Percentiles rank a stretch among this genome's conserved stretches.
Evolutionary conservation across 2,797 vertebrate genomes (phyloP).

Genomic region (Oryzias sinensis): DNA sequence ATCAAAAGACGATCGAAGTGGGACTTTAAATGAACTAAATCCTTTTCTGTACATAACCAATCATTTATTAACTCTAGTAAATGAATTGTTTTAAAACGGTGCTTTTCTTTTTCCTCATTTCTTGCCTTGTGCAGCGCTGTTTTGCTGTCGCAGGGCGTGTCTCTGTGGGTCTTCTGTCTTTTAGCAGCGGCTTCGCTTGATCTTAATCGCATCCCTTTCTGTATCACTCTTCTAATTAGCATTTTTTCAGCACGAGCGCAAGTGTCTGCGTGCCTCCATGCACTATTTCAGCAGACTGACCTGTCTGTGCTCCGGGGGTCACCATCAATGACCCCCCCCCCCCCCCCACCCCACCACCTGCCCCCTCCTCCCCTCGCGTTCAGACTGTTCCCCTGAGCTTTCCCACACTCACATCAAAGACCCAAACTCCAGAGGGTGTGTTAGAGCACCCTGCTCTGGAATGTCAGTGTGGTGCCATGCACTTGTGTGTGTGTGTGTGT

Average conservation of each 20-base stretch:
- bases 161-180: conserved; percentile 9
- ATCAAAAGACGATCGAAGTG: too few relatives aligned
- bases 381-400: conserved; percentile 73
- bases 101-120: not conserved
- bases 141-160: not conserved
- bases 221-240: conserved; percentile 53
- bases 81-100: not conserved
- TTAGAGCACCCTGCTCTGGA: conserved; percentile 75
- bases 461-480: conserved; percentile 63
- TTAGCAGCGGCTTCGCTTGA: not conserved
- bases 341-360: not conserved
- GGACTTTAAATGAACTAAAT: too few relatives aligned
- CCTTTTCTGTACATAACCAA: too few relatives aligned
- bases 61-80: too few relatives aligned
- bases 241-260: conserved; percentile 32
- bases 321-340: conserved; percentile 12
- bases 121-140: not conserved
- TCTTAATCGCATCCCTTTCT: conserved; percentile 16
- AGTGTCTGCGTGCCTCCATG: conserved; percentile 48
- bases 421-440: conserved; percentile 67
- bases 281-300: conserved; percentile 67
- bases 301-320: conserved; percentile 54
- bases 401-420: conserved; percentile 81
- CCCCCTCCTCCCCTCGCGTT: conserved; percentile 31
- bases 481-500: conserved; percentile 51